Evolutionary conservation across 1,140 invertebrate genomes (phyloP).

Genomic region (Phthorimaea operculella): DNA sequence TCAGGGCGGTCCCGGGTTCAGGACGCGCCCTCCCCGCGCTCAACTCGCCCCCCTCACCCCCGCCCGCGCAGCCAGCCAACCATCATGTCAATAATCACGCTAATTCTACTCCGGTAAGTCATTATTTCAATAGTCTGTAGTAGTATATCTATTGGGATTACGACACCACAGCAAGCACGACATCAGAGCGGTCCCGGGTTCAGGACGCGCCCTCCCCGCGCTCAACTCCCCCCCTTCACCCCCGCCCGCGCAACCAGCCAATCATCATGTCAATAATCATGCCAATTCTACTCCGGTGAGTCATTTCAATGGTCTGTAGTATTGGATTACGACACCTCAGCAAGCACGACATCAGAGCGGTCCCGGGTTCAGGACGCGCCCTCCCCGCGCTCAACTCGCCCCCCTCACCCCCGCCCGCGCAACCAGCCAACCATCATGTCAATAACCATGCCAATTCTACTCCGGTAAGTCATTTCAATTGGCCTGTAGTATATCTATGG

Average conservation of each 20-base stretch:
- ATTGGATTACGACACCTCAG: conserved; percentile 47
- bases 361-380: conserved; percentile 37
- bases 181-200: conserved; percentile 33
- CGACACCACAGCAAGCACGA: conserved; percentile 57
- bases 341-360: conserved; percentile 56
- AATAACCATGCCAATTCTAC: too few species aligned
- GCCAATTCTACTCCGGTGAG: too few species aligned
- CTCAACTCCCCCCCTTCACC: conserved; percentile 19
- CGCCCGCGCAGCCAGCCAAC: too few species aligned
- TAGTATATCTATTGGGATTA: too few species aligned
- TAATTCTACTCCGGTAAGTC: too few species aligned
- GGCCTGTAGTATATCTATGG: too few species aligned
- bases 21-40: conserved; percentile 40
- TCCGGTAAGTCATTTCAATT: too few species aligned
- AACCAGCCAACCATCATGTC: too few species aligned
- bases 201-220: conserved; percentile 7
- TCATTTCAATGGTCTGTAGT: too few species aligned
- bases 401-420: conserved; percentile 12
- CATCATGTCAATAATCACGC: too few species aligned
- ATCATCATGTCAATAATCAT: too few species aligned
- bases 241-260: conserved; percentile 7
- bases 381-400: conserved; percentile 44
- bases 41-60: conserved; percentile 29
- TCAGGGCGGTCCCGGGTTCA: conserved; percentile 42
- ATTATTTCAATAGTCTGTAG: too few species aligned